These are phyloP conservation scores for Hartigia nigra DNA, from an alignment of 2,888 invertebrate genomes.

Conservation along the genomic window DNA sequence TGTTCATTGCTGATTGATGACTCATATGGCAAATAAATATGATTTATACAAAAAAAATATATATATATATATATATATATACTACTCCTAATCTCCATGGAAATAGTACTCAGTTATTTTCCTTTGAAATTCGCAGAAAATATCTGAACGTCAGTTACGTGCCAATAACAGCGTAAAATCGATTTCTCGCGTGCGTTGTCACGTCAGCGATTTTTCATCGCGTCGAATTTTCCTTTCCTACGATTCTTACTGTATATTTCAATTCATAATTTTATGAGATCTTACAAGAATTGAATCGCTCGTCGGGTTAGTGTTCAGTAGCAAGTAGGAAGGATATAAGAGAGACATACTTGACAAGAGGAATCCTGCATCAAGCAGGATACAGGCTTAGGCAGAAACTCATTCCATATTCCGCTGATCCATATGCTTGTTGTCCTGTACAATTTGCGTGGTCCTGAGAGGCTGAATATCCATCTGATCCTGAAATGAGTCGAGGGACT, in stretches of 20 bases:
- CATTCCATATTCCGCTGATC: neutral
- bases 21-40: slow-evolving; percentile 53
- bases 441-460: slow-evolving; percentile 21
- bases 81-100: neutral
- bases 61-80: neutral
- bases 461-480: slow-evolving; percentile 25
- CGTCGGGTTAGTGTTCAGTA: neutral
- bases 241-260: neutral
- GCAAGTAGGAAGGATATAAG: neutral
- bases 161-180: neutral
- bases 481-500: slow-evolving; percentile 41
- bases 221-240: neutral
- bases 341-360: neutral
- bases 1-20: slow-evolving; percentile 47
- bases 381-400: neutral
- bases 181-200: neutral
- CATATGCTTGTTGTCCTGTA: neutral
- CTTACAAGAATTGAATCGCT: neutral
- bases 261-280: neutral
- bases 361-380: neutral
- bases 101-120: neutral
- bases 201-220: neutral
- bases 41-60: slow-evolving; percentile 43
- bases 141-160: neutral
- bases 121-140: neutral